Conservation (phyloP, 1,140 invertebrate genomes). For the Calliphora vicina region DNA sequence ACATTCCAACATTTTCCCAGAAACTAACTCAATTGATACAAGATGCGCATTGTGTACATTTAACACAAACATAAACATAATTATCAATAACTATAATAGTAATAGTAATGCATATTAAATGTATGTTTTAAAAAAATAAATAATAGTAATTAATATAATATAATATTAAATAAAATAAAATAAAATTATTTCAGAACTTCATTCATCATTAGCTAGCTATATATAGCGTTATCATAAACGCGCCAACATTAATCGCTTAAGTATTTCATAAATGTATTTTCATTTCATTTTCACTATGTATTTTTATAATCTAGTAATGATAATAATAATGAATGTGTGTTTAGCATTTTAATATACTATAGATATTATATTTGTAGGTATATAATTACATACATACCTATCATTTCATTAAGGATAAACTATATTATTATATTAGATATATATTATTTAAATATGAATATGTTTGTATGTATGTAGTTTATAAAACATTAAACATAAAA, state of each 20-base stretch:
- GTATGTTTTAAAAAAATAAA: background rate
- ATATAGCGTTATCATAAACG: too few species aligned
- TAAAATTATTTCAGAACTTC: background rate
- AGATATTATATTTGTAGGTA: too few species aligned
- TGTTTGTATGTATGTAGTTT: background rate
- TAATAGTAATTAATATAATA: background rate
- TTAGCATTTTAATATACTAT: background rate
- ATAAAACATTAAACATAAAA: slow-evolving; percentile 6
- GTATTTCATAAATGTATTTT: slow-evolving; percentile 1
- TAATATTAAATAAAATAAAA: too few species aligned
- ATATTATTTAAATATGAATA: background rate
- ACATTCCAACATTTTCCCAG: slow-evolving; percentile 63
- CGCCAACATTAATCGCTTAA: slow-evolving; percentile 1
- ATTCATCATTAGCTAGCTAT: background rate
- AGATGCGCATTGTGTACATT: slow-evolving; percentile 59
- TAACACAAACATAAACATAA: slow-evolving; percentile 50
- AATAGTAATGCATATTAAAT: background rate
- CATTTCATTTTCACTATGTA: background rate
- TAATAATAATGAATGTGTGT: background rate
- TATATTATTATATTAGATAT: too few species aligned
- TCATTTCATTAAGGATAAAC: background rate
- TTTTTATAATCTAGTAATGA: background rate
- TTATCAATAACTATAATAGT: background rate
- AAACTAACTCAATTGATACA: slow-evolving; percentile 61
- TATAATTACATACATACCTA: background rate